Evolutionary conservation across 1,140 invertebrate species (phyloP).

Genomic region (Drosophila novamexicana): DNA sequence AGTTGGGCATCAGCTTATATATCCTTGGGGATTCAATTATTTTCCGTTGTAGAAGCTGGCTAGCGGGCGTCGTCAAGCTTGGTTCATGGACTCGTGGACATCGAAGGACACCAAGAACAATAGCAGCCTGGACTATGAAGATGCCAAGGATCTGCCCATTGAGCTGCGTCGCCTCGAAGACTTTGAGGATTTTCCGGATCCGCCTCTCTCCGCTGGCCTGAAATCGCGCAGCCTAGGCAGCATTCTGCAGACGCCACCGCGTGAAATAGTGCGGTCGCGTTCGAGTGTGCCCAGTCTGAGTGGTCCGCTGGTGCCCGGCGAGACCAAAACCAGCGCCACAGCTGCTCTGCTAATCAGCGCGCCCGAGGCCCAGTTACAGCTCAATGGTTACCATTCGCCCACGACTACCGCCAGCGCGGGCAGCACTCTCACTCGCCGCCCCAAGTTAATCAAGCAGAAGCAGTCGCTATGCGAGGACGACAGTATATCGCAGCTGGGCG

Average conservation of each 20-base stretch:
- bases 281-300: conserved; percentile 90
- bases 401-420: conserved; percentile 66
- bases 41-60: conserved; percentile 88
- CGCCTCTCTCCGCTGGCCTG: conserved; percentile 83
- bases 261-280: conserved; percentile 89
- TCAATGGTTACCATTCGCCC: conserved; percentile 57
- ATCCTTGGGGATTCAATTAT: not conserved
- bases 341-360: conserved; percentile 54
- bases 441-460: conserved; percentile 91
- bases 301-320: conserved; percentile 62
- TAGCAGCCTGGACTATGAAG: conserved; percentile 87
- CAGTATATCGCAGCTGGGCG: conserved; percentile 58
- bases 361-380: conserved; percentile 43
- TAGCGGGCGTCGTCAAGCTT: conserved; percentile 88
- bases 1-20: not conserved
- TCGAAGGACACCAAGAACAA: conserved; percentile 86
- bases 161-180: conserved; percentile 94
- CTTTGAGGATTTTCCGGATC: conserved; percentile 85
- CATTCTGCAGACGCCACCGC: conserved; percentile 89
- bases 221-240: conserved; percentile 89
- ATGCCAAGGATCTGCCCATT: conserved; percentile 92
- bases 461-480: conserved; percentile 90
- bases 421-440: conserved; percentile 80
- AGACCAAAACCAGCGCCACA: conserved; percentile 57
- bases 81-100: conserved; percentile 92